phyloP scores from a whole-genome alignment of 1,140 invertebrate genomes.

The Mycetomoellerius zeteki region DNA sequence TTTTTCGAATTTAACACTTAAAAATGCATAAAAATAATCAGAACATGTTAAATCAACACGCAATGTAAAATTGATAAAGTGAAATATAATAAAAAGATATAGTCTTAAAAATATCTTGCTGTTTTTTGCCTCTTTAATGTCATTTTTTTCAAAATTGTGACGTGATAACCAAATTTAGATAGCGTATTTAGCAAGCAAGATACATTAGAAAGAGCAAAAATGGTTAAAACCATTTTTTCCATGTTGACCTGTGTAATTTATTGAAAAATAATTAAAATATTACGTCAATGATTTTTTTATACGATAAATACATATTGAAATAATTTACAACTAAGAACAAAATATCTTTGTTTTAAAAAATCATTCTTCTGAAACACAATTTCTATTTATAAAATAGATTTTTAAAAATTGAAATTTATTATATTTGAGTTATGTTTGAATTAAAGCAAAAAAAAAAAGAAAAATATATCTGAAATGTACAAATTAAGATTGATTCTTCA shows the following conservation, averaged over 20 bases:
- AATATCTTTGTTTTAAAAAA: constrained; percentile 24
- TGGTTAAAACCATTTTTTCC: no score
- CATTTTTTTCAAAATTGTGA: no score
- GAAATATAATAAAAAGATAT: no score
- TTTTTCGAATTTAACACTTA: no score
- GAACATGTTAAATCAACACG: no score
- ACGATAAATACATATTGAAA: constrained; percentile 24
- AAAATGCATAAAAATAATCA: no score
- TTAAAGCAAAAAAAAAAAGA: constrained; percentile 11
- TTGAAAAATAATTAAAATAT: constrained; percentile 3
- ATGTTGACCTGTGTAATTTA: background rate
- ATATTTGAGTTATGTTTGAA: background rate
- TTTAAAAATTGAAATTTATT: constrained; percentile 27
- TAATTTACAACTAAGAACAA: constrained; percentile 17
- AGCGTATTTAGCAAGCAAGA: no score
- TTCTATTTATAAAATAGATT: constrained; percentile 8
- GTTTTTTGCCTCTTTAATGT: no score
- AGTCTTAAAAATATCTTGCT: no score
- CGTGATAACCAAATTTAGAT: no score
- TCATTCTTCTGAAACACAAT: constrained; percentile 23
- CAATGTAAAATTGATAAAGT: no score
- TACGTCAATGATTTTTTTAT: constrained; percentile 21
- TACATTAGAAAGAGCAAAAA: no score
- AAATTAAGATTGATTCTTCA: constrained; percentile 53
- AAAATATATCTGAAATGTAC: constrained; percentile 16